Conservation (phyloP, 2,113 vertebrate genomes). For the Triplophysa tibetana region DNA sequence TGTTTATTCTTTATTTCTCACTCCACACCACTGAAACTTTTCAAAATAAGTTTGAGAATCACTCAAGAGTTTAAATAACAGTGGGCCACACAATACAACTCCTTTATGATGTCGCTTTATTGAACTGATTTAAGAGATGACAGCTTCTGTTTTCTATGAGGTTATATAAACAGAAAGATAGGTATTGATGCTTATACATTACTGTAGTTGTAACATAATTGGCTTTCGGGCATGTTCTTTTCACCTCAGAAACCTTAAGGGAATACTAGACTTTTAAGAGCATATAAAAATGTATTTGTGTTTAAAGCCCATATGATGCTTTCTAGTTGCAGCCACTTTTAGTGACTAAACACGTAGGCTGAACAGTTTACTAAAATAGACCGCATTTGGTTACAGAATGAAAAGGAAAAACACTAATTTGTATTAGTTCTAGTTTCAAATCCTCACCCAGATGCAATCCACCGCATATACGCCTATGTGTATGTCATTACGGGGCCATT, state of each 20-base stretch:
- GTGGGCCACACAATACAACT: neutral
- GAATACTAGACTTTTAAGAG: neutral
- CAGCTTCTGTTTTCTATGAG: neutral
- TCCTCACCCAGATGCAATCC: neutral
- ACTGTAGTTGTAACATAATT: neutral
- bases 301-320: neutral
- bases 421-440: neutral
- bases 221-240: neutral
- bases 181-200: neutral
- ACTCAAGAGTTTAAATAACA: neutral
- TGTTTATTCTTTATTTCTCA: constrained; percentile 45
- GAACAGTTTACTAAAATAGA: neutral
- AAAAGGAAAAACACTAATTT: neutral
- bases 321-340: neutral
- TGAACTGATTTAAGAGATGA: neutral
- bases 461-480: neutral
- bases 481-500: constrained; percentile 22
- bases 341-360: neutral
- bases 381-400: neutral
- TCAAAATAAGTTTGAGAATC: neutral
- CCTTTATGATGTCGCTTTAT: neutral
- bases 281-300: constrained; percentile 11
- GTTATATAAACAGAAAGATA: neutral
- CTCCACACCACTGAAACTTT: neutral
- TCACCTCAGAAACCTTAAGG: neutral